phyloP scores from a whole-genome alignment of 2,797 vertebrate genomes.

The Chaetophractus vellerosus region DNA sequence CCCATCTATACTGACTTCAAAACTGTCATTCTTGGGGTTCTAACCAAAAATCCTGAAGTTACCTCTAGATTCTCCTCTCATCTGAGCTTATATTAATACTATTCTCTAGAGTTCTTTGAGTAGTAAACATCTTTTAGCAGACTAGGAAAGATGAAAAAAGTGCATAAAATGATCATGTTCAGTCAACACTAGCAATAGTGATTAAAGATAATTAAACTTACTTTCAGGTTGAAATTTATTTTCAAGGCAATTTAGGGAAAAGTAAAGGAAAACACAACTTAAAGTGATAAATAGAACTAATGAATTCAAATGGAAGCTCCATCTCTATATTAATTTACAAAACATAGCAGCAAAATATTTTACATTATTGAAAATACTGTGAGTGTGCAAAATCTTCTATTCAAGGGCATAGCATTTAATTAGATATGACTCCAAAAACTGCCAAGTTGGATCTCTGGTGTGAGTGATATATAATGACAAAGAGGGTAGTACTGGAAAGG shows the following conservation, averaged over 20 bases:
- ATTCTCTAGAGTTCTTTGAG: background rate
- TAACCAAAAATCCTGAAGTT: background rate
- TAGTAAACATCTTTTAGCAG: background rate
- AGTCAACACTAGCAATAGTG: background rate
- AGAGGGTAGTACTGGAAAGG: background rate
- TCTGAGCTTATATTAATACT: background rate
- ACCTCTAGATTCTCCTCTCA: background rate
- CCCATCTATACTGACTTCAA: background rate
- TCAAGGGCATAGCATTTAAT: conserved; percentile 69
- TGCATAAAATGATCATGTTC: background rate
- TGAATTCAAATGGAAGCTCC: background rate
- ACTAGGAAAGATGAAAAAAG: background rate
- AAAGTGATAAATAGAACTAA: conserved; percentile 24
- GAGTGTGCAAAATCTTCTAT: conserved; percentile 47
- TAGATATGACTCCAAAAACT: conserved; percentile 7
- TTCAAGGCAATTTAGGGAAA: conserved; percentile 9
- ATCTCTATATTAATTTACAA: conserved; percentile 29
- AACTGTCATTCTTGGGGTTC: background rate
- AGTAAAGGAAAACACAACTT: conserved; percentile 31
- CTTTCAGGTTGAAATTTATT: conserved; percentile 45
- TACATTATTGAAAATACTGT: background rate
- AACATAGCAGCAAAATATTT: conserved; percentile 23
- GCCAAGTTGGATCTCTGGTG: background rate
- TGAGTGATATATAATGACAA: conserved; percentile 10
- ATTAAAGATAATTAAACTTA: conserved; percentile 38